Evolutionary conservation across 1,140 invertebrate genomes (phyloP), one percentile per base, ranked within the genome.

Genomic region (Paraescarpia echinospica): DNA sequence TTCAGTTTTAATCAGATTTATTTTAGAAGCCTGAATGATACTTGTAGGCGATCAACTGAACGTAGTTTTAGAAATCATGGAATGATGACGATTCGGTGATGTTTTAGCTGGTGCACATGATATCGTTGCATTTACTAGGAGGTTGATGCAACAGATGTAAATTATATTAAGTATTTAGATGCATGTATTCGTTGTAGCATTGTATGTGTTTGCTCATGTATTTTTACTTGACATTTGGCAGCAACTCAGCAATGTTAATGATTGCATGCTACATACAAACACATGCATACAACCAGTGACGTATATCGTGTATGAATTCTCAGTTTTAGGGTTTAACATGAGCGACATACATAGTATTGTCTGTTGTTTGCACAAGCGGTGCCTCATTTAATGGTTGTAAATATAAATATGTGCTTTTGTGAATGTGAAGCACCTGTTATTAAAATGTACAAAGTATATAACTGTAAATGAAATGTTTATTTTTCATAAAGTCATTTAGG

Each of bases 351-450:
- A 31, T 77, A 77, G 59, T 77, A 77, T 77, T 77, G 59, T 77
- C 59, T 77, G 59, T 41, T 77, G 59, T 77, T 27, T 77, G 59
- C 59, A 77, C 59, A 77, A 77, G 22, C 59, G 14, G 59, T 77
- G 59, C 59, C 59, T 77, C 59, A 77, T 1, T 77, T 77, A 77
- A 77, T 77, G 59, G 59, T 77, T 77, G 59, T 77, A 77, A 77
- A 77, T 77, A 77, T 77, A 77, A 77, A 77, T 77, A 77, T 77
- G 59, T 77, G 59, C 59, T 77, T 77, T 12, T 77, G 59, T 77
- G 59, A 77, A 77, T 2, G 59, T 12, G 59, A 77, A 77, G 59
- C 59, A 77, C 1, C 59, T 77, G 12, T 31, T 77, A 77, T 31
- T 41, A 41, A 41, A 41, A 41, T 77, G 59, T 77, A 77, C 59